Percentiles rank a stretch among this genome's conserved stretches.
Conservation (phyloP, 2,888 invertebrate genomes). For the Mimas tiliae region DNA sequence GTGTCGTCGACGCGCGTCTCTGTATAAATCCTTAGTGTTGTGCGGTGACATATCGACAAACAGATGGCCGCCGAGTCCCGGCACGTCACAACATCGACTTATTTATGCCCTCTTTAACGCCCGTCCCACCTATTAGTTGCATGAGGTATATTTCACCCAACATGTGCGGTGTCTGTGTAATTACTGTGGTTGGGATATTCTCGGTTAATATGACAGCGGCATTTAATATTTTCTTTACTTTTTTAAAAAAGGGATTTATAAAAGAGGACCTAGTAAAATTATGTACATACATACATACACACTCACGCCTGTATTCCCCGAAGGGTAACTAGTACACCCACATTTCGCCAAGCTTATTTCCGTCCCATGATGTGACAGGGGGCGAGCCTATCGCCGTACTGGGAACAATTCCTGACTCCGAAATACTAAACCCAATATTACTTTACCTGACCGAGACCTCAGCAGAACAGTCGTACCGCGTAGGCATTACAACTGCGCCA, state of each 20-base stretch:
- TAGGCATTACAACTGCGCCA: too few relatives aligned
- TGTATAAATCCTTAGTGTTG: constrained; percentile 61
- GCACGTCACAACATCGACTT: constrained; percentile 81
- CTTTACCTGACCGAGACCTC: too few relatives aligned
- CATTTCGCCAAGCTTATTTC: too few relatives aligned
- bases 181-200: constrained; percentile 31
- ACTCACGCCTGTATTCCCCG: too few relatives aligned
- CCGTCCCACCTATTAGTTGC: constrained; percentile 82
- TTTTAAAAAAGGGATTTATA: background rate
- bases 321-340: too few relatives aligned
- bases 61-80: constrained; percentile 73
- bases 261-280: too few relatives aligned
- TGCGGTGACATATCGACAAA: constrained; percentile 81
- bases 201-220: background rate
- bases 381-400: too few relatives aligned
- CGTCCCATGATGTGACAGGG: too few relatives aligned
- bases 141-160: constrained; percentile 76
- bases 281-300: too few relatives aligned
- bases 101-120: constrained; percentile 83
- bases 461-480: too few relatives aligned
- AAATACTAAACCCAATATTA: too few relatives aligned
- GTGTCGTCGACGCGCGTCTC: constrained; percentile 46
- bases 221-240: background rate
- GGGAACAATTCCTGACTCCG: too few relatives aligned
- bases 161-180: constrained; percentile 60